Conservation (phyloP, 35 echinoderm and acorn worm genomes). For the Stichopus chloronotus region DNA sequence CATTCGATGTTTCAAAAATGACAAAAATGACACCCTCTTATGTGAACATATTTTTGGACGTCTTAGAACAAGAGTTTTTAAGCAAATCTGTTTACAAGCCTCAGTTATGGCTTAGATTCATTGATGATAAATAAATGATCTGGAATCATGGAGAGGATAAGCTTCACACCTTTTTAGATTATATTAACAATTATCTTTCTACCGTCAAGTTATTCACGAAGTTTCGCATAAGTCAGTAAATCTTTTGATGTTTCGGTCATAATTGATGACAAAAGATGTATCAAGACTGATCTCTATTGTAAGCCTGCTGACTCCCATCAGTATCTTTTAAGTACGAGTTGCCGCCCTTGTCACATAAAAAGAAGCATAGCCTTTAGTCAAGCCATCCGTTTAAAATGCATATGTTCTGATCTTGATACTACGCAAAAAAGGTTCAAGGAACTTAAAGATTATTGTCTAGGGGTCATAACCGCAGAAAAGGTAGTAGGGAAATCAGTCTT, state of each 20-base stretch:
- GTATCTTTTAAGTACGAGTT: background rate
- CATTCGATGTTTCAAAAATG: background rate
- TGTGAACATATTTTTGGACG: constrained; percentile 10
- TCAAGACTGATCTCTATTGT: background rate
- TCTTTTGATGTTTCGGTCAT: background rate
- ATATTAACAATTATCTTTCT: background rate
- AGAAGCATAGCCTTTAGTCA: background rate
- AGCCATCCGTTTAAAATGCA: background rate
- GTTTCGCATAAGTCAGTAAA: background rate
- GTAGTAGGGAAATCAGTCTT: background rate
- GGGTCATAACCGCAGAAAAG: background rate
- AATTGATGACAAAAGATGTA: background rate
- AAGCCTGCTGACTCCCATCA: background rate
- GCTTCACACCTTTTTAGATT: background rate
- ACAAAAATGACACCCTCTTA: constrained; percentile 30
- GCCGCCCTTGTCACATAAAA: background rate
- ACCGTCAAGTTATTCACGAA: background rate
- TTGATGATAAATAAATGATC: background rate
- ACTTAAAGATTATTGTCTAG: background rate
- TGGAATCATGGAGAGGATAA: background rate
- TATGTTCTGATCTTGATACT: background rate
- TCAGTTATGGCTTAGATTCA: constrained; percentile 6
- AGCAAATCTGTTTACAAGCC: background rate
- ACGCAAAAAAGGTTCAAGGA: background rate
- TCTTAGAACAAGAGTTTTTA: too few relatives aligned